Evolutionary conservation across 2,888 invertebrate species (phyloP), one percentile per base, ranked within the genome.

Genomic region (Unio pictorum): DNA sequence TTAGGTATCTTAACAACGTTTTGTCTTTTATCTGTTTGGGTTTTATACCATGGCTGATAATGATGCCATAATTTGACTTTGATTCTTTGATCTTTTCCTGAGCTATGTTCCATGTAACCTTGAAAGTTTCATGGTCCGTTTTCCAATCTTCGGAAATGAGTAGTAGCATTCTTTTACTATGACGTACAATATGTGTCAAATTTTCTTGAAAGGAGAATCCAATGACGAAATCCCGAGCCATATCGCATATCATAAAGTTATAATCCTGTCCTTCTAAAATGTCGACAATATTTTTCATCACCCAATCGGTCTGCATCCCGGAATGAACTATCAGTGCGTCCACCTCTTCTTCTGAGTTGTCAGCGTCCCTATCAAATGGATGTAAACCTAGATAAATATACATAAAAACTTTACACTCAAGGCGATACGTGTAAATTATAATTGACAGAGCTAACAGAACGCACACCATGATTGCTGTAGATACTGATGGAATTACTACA

Each of bases 151-250:
- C 61, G 4, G 80, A 78, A 5, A 82, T 55, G 23, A 79, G 69
- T 34, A 81, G 65, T n/a, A 82, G 69, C 65, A 80, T 79, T 54
- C 81, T 61, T 67, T 78, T 80, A 55, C 81, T 80, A 15, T 69
- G 70, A n/a, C 71, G 64, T 1, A 81, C 79, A 34, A 78, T 76
- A 8, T 71, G 55, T 2, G 74, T 66, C n/a, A 82, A 72, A 65
- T 82, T 82, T 71, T 82, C 81, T 30, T 78, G 75, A 34, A 75
- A 68, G 11, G 80, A 78, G 64, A 76, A 77, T 2, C 82, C 82
- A 11, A 78, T 68, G 2, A 81, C 68, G 68, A 79, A 79, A 54
- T 82, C 82, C 8, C 79, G 71, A 17, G 71, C 71, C 67, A 79
- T 74, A 57, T 74, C 76, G 59, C 76, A 74, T 0, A 79, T 72